A percentile compares a stretch with the other conserved stretches of the same genome.
phyloP scores from a whole-genome alignment of 2,113 vertebrate species.

The Sapajus apella region DNA sequence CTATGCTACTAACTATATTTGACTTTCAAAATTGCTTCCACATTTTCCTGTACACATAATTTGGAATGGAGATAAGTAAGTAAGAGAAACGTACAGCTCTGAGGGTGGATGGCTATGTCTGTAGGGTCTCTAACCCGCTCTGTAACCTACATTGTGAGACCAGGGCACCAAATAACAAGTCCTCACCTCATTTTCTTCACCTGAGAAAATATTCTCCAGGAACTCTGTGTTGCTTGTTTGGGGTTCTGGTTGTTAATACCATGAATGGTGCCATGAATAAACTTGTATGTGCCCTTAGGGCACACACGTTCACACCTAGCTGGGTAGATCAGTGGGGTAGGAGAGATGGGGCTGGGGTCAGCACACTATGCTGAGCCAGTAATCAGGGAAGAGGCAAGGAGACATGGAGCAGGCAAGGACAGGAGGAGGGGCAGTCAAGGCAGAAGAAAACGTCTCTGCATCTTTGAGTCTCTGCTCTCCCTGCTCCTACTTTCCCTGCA shows the following conservation, averaged over 20 bases:
- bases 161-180: neutral
- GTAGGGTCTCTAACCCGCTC: neutral
- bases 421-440: no score
- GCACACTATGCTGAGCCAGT: neutral
- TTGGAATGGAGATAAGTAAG: neutral
- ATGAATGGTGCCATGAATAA: neutral
- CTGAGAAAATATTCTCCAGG: neutral
- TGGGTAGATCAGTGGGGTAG: neutral
- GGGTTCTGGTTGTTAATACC: neutral
- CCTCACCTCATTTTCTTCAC: neutral
- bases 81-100: neutral
- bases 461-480: neutral
- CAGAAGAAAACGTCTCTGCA: neutral
- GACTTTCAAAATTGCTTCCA: neutral
- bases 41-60: neutral
- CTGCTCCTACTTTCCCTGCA: neutral
- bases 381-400: neutral
- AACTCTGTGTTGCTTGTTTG: no score
- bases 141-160: neutral
- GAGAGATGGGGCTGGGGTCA: neutral
- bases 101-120: neutral
- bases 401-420: neutral
- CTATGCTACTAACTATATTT: neutral
- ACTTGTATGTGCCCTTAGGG: neutral
- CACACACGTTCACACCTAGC: accelerated